Base-by-base conservation (phyloP, 2,888 invertebrate genomes). In the Ferrisia virgata region DNA sequence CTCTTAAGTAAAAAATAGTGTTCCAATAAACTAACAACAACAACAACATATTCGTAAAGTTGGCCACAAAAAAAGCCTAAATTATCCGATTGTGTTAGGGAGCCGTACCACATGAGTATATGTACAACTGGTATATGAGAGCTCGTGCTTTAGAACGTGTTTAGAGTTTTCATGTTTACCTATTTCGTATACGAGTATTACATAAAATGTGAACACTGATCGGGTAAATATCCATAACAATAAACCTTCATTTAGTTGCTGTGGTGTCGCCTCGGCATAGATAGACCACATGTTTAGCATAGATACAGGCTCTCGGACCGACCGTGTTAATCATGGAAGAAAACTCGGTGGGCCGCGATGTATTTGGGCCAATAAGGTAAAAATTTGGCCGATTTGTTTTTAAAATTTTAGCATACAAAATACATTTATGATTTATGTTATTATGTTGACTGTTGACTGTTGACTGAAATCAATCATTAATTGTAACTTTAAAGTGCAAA, bases 1-100 rank as follows among this genome's bases (percentile, higher is more conserved):
- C 33, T 33, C 33, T 33, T 33, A 72, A 72, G 72, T 72, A 72
- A 72, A 72, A 72, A 72, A 72, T 72, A 72, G 18, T 72, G 72
- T 72, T 33, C 33, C 72, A 72, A 72, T 72, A 33, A 72, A 72
- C 33, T 64, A 64, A 64, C 64, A 15, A 64, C 47, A 47, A 28
- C 58, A 64, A 64, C 58, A 28, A 64, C 58, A 28, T 64, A 28
- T 25, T 64, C 25, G 22, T 25, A 64, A 64, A 64, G 11, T 13
- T 64, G 9, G 3, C n/a, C n/a, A n/a, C n/a, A n/a, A 64, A 64
- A 43, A 43, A 28, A 28, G 58, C 13, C 58, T 28, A 64, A 64
- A 28, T 64, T 64, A 28, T 64, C 28, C 28, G 58, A 64, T 64
- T 64, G 58, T 47, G 47, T 47, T 47, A 18, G 13, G 40, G 11